These are phyloP conservation scores for Trinorchestia longiramus DNA, from an alignment of 1,140 invertebrate species.

Conservation along the genomic window DNA sequence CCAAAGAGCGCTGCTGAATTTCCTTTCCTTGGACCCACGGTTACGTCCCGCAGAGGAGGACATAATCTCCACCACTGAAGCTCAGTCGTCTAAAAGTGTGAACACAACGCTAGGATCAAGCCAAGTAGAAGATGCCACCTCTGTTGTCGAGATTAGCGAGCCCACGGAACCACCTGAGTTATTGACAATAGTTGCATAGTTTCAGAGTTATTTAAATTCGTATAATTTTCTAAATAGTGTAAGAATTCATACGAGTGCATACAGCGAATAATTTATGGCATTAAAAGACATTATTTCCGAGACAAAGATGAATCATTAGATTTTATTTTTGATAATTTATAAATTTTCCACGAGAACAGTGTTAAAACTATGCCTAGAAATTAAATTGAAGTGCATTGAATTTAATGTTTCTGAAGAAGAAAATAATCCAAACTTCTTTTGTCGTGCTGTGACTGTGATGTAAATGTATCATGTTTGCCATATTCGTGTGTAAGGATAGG, in stretches of 20 bases:
- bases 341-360: neutral
- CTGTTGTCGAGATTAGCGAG: neutral
- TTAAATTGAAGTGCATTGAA: neutral
- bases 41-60: conserved; percentile 15
- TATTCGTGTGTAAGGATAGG: conserved; percentile 35
- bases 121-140: neutral
- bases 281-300: conserved; percentile 47
- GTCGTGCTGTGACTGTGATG: conserved; percentile 41
- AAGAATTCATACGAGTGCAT: neutral
- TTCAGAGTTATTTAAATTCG: conserved; percentile 28
- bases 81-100: neutral
- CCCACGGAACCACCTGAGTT: conserved; percentile 30
- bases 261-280: conserved; percentile 42
- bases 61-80: neutral
- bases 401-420: neutral
- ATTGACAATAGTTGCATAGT: neutral
- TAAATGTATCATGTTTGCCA: conserved; percentile 34
- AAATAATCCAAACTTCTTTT: neutral
- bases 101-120: neutral
- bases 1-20: conserved; percentile 38
- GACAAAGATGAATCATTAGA: neutral
- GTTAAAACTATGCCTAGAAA: neutral
- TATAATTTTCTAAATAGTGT: neutral
- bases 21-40: conserved; percentile 41
- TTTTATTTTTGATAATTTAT: neutral